Base-by-base conservation (phyloP, 2,797 vertebrate species). In the Pangasius sanitwongsei region DNA sequence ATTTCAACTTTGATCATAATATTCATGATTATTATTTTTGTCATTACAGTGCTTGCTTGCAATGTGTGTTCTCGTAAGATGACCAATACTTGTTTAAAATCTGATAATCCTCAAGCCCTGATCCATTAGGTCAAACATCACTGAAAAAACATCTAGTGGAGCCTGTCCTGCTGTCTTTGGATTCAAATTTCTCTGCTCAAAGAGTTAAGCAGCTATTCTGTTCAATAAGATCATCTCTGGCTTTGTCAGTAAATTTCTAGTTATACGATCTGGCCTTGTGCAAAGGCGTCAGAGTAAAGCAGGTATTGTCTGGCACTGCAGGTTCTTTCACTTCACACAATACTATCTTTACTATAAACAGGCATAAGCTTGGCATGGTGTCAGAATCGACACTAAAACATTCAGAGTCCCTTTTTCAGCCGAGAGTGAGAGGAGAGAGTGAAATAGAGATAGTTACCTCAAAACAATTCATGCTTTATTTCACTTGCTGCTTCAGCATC, bases 241-340 rank as follows among this genome's bases (percentile, higher is more conserved):
- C 92, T 90, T 92, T 92, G 93, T 93, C 93, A 91, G 91, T 92
- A 93, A 91, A 95, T 92, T 91, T 92, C 84, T 90, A 87, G 94
- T 94, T 92, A 93, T 88, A 50, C 23, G 93, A 94, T 95, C 92
- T 85, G 86, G 89, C 92, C 92, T 92, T 94, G 88, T 90, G 92
- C 78, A 82, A 90, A 92, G 92, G 86, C 78, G 91, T 92, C 87
- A 23, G 88, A 85, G 91, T 74, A 92, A 94, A 93, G 90, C 90
- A 89, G 82, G 92, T 89, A 57, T 92, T 92, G 87, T 92, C 80
- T 93, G 87, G 72, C 48, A 18, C 86, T 61, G 83, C 90, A 89
- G 59, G 85, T 86, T 91, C 86, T 87, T 91, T 92, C 90, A 81
- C 91, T 90, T 93, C 59, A 25, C 77, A 87, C 86, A 81, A n/a